Conservation (phyloP, 1,140 invertebrate genomes). For the Brachystomella parvula region DNA sequence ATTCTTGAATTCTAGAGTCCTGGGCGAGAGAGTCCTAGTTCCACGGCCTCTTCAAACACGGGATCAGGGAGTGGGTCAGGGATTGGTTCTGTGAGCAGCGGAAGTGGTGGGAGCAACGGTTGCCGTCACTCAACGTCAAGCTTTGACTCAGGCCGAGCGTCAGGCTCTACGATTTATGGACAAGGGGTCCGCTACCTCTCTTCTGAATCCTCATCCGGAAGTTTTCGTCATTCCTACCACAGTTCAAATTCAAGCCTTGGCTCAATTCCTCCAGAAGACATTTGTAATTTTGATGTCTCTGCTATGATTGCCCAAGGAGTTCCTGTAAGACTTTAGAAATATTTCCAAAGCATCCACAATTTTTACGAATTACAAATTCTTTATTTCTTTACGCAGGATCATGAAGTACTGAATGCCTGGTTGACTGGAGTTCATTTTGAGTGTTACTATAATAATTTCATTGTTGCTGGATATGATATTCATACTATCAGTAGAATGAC, state of each 20-base stretch:
- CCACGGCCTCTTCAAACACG: conserved; percentile 59
- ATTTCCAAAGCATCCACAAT: not conserved
- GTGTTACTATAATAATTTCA: conserved; percentile 89
- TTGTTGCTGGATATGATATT: conserved; percentile 93
- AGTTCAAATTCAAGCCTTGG: conserved; percentile 51
- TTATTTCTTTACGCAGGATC: conserved; percentile 53
- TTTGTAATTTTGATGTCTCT: conserved; percentile 48
- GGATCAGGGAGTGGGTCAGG: conserved; percentile 42
- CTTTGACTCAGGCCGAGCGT: conserved; percentile 82
- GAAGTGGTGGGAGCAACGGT: conserved; percentile 47
- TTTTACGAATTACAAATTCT: not conserved
- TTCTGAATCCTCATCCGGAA: conserved; percentile 46
- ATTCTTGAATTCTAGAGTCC: conserved; percentile 66
- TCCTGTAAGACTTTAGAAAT: conserved; percentile 46
- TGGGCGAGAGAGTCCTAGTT: conserved; percentile 78
- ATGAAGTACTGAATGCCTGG: conserved; percentile 74
- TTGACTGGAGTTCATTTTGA: conserved; percentile 89
- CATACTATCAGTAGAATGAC: conserved; percentile 96
- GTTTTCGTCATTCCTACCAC: conserved; percentile 50
- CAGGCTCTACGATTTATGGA: conserved; percentile 51
- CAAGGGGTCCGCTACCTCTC: conserved; percentile 44
- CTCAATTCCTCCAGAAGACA: conserved; percentile 45
- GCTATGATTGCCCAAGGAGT: conserved; percentile 53
- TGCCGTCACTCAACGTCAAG: conserved; percentile 84
- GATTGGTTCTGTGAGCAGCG: conserved; percentile 35